phyloP scores from a whole-genome alignment of 2,888 invertebrate species.

The Mythimna vitellina region DNA sequence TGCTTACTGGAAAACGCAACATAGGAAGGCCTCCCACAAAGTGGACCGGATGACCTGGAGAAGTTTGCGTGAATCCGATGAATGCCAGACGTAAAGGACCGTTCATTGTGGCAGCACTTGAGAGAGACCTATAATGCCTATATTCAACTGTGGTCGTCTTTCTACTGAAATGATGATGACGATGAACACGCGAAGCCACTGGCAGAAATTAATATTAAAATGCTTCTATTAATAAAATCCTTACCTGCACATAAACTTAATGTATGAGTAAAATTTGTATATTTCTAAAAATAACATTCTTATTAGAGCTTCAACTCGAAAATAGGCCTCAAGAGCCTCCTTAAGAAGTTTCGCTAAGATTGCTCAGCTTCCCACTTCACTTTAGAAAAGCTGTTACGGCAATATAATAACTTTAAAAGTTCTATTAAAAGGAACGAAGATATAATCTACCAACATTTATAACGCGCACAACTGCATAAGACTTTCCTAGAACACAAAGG shows the following conservation, averaged over 20 bases:
- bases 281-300: neutral
- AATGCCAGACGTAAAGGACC: no score
- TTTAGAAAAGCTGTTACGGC: slow-evolving; percentile 22
- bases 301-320: neutral
- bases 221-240: neutral
- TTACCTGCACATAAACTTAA: neutral
- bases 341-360: slow-evolving; percentile 13
- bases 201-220: neutral
- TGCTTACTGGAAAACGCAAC: no score
- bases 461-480: slow-evolving; percentile 53
- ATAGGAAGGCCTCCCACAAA: no score
- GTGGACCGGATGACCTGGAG: no score
- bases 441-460: slow-evolving; percentile 58
- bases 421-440: slow-evolving; percentile 49
- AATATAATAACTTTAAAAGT: slow-evolving; percentile 42
- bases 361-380: slow-evolving; percentile 2
- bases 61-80: no score
- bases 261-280: neutral
- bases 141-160: no score
- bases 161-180: no score
- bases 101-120: no score
- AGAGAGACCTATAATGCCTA: no score
- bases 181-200: no score
- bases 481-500: slow-evolving; percentile 48
- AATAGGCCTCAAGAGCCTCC: slow-evolving; percentile 6